A percentile compares a stretch with the other conserved stretches of the same genome.
phyloP scores from a whole-genome alignment of 2,888 invertebrate genomes.

The Noctua fimbriata region DNA sequence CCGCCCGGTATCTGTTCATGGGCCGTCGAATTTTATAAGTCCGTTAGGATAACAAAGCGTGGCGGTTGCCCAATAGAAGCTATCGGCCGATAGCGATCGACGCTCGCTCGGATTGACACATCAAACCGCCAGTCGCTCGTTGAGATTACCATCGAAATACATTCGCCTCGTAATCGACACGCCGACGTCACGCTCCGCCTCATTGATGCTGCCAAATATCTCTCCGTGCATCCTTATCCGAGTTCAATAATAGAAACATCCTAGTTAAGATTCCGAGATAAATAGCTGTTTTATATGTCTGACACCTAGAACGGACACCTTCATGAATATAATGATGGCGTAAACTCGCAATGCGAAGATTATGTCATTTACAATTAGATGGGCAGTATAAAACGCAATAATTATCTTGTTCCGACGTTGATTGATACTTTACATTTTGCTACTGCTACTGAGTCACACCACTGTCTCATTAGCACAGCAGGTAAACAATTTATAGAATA shows the following conservation, averaged over 20 bases:
- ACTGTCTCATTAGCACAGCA: constrained; percentile 48
- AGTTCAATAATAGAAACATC: constrained; percentile 61
- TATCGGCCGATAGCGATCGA: constrained; percentile 85
- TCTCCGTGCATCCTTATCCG: constrained; percentile 66
- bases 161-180: constrained; percentile 86
- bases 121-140: constrained; percentile 84
- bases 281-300: constrained; percentile 51
- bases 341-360: constrained; percentile 51
- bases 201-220: constrained; percentile 81
- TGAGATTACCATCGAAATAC: constrained; percentile 86
- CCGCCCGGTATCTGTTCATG: constrained; percentile 74
- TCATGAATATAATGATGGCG: constrained; percentile 62
- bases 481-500: constrained; percentile 50
- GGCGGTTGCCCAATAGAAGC: constrained; percentile 88
- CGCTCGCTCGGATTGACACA: constrained; percentile 87
- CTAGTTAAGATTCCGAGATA: constrained; percentile 57
- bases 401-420: constrained; percentile 79
- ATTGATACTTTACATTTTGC: constrained; percentile 77
- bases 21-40: constrained; percentile 83
- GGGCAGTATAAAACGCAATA: constrained; percentile 66
- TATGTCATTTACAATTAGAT: constrained; percentile 65
- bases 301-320: constrained; percentile 55
- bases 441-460: constrained; percentile 64
- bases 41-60: constrained; percentile 88
- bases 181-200: constrained; percentile 82